phyloP scores from a whole-genome alignment of 2,113 vertebrate genomes.

The Gobius niger region DNA sequence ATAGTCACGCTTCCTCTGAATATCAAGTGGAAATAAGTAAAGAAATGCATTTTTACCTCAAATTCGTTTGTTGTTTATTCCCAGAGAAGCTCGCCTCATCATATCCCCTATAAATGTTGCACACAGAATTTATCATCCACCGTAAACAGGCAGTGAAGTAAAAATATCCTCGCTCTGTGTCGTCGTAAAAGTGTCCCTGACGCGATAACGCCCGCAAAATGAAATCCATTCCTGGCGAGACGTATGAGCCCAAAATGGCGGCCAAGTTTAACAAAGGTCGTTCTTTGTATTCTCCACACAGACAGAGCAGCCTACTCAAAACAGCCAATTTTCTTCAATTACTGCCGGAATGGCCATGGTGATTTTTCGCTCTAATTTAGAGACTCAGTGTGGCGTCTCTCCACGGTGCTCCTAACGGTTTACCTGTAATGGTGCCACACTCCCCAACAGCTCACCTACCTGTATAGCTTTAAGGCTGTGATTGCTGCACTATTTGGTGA shows the following conservation, averaged over 20 bases:
- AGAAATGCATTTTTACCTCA: background rate
- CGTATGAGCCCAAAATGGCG: slow-evolving; percentile 6
- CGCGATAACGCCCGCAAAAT: slow-evolving; percentile 1
- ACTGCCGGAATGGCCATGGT: slow-evolving; percentile 33
- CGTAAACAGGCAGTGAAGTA: background rate
- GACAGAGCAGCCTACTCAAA: slow-evolving; percentile 22
- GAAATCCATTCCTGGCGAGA: slow-evolving; percentile 10
- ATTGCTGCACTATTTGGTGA: slow-evolving; percentile 12
- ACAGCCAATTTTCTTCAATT: slow-evolving; percentile 46
- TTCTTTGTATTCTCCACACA: slow-evolving; percentile 19
- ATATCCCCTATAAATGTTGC: background rate
- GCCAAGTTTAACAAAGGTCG: background rate
- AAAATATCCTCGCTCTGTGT: background rate
- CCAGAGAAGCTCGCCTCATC: slow-evolving; percentile 1
- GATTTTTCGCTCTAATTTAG: slow-evolving; percentile 61
- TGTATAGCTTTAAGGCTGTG: background rate
- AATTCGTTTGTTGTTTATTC: background rate
- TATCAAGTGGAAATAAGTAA: background rate
- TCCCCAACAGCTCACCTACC: slow-evolving; percentile 15
- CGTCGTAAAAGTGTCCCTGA: background rate
- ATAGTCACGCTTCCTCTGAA: background rate
- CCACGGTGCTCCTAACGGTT: slow-evolving; percentile 43
- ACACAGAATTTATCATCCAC: background rate
- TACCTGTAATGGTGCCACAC: slow-evolving; percentile 45
- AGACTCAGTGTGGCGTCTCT: slow-evolving; percentile 34